Base-by-base conservation (phyloP, 2,113 vertebrate species). In the Erythrolamprus reginae region DNA sequence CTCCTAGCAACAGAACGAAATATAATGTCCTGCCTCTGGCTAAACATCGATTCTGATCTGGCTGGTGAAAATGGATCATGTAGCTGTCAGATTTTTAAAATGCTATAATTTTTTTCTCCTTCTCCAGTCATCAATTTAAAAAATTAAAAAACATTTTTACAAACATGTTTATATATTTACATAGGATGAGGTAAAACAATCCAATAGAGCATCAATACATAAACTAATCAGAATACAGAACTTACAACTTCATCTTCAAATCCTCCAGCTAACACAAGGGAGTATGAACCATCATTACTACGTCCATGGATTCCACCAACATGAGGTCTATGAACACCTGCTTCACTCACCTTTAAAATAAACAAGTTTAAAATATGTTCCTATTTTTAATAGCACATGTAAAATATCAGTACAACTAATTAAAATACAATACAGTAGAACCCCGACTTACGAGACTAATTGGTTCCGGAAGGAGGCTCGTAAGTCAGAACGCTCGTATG, bases 231-330 rank as follows among this genome's bases (percentile, higher is more conserved):
- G 28, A 23, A 90, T 38, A 89, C 89, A 89, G 86, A 70, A 99
- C 99, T 95, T 97, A 99, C 99, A 97, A 99, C 99, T 99, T 99
- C 99, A 94, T 99, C 99, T 92, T 99, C 98, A 96, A 99, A 99
- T 96, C 99, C 99, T 58, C 99, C 99, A 77, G 99, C 99, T 93
- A 99, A 94, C 82, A 99, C 99, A 93, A 99, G 98, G 7, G 99
- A 99, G 87, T 99, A 99, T 90, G 99, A 98, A 56, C 99, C 99
- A 77, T 99, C 99, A 52, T 99, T 99, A 95, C 98, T 99, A 92
- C 99, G 98, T 65, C 99, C 99, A 77, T 99, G 99, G 95, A 99
- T 99, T 85, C 99, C 99, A 55, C 99, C 99, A 48, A 99, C 99
- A 52, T 99, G 99, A 10, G 99, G 99, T 89, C 99, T 98, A 95